Evolutionary conservation across 2,113 vertebrate species (phyloP).

Genomic region (Porphyrio hochstetteri): DNA sequence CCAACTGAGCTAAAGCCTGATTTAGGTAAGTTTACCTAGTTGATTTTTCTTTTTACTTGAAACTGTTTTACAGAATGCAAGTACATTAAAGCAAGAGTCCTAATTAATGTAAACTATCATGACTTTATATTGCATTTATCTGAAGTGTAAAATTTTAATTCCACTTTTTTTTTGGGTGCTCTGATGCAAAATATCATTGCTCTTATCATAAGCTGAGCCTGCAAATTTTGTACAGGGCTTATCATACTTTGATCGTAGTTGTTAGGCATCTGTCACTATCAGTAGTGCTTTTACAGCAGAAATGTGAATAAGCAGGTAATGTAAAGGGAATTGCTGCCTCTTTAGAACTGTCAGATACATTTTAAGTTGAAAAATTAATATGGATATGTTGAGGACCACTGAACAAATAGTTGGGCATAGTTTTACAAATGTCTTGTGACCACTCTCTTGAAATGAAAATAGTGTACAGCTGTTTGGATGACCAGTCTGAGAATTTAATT

Average conservation of each 20-base stretch:
- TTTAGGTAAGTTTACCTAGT: constrained; percentile 92
- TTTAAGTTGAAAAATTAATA: not conserved
- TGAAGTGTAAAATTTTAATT: constrained; percentile 23
- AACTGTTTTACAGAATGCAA: not conserved
- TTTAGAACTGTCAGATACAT: not conserved
- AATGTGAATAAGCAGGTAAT: not conserved
- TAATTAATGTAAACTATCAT: not conserved
- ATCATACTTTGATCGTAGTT: not conserved
- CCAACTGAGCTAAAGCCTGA: constrained; percentile 99
- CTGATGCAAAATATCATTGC: constrained; percentile 20
- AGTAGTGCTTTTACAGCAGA: not conserved
- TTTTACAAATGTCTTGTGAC: not conserved
- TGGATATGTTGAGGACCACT: not conserved
- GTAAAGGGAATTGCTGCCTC: not conserved
- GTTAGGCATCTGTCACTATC: not conserved
- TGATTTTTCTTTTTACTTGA: constrained; percentile 45
- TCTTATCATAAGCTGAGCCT: constrained; percentile 38
- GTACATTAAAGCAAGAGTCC: not conserved
- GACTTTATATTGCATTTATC: not conserved
- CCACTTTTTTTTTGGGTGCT: not conserved
- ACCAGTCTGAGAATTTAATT: constrained; percentile 8
- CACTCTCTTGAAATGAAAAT: constrained; percentile 1
- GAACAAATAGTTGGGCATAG: not conserved
- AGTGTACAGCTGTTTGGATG: not conserved
- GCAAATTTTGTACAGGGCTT: constrained; percentile 23